phyloP scores from a whole-genome alignment of 1,140 invertebrate genomes.

The Cotesia glomerata region DNA sequence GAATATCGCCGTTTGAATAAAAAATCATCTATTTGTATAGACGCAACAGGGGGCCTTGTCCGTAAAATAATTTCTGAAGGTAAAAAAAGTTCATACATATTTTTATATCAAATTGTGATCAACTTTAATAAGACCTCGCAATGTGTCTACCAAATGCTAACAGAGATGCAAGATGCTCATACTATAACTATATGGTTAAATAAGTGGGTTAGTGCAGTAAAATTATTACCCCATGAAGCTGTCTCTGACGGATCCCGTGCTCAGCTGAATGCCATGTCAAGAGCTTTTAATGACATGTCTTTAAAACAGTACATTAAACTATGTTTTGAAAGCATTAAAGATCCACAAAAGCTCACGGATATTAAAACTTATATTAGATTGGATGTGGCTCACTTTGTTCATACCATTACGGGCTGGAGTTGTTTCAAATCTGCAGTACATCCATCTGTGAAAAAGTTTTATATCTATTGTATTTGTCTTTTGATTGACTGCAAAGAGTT shows the following conservation, averaged over 20 bases:
- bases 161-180: not conserved
- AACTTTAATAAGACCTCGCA: not conserved
- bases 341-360: not conserved
- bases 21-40: not conserved
- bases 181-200: not conserved
- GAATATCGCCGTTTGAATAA: not conserved
- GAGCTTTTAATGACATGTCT: not conserved
- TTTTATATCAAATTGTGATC: not conserved
- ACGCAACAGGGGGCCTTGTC: not conserved
- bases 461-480: not conserved
- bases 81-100: not conserved
- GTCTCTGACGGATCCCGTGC: not conserved
- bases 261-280: not conserved
- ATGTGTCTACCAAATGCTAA: not conserved
- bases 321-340: conserved; percentile 2
- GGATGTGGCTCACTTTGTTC: not conserved
- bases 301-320: not conserved
- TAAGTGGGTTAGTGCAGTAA: not conserved
- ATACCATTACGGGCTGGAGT: not conserved
- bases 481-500: not conserved
- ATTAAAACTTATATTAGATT: not conserved
- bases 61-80: not conserved
- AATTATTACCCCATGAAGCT: not conserved
- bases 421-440: not conserved
- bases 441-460: not conserved